phyloP scores from a whole-genome alignment of 2,888 invertebrate genomes.

The Pecten maximus region DNA sequence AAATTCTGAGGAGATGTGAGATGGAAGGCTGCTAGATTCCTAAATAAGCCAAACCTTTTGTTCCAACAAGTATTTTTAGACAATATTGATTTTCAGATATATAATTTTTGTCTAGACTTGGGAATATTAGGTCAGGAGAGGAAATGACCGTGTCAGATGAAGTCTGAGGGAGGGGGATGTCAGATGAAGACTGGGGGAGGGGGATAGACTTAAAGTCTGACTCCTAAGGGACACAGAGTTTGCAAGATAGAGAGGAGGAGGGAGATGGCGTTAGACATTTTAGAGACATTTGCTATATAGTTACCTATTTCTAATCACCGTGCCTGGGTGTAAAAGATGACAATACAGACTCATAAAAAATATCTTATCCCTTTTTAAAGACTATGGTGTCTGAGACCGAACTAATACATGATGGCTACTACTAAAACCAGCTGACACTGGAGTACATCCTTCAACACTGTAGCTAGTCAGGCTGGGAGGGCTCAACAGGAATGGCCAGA shows the following conservation, averaged over 20 bases:
- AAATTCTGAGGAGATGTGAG: neutral
- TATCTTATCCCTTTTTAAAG: neutral
- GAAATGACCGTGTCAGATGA: neutral
- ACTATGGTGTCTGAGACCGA: neutral
- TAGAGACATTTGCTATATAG: neutral
- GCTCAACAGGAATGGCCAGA: neutral
- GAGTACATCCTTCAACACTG: neutral
- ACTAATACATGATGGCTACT: neutral
- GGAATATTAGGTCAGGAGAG: conserved; percentile 6
- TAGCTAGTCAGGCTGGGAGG: neutral
- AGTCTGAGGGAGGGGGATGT: neutral
- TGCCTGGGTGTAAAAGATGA: neutral
- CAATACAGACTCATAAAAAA: neutral
- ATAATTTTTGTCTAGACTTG: neutral
- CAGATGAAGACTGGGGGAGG: neutral
- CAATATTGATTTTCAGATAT: conserved; percentile 7
- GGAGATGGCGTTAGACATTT: no score
- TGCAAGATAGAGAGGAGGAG: no score
- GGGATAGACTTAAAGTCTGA: no score
- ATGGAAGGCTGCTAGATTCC: neutral
- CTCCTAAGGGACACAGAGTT: no score
- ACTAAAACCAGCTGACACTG: neutral
- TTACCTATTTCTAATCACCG: neutral
- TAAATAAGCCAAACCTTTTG: neutral
- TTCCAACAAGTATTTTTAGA: neutral